Base-by-base conservation (phyloP, 2,797 vertebrate species). In the Helicolenus hilgendorfi region DNA sequence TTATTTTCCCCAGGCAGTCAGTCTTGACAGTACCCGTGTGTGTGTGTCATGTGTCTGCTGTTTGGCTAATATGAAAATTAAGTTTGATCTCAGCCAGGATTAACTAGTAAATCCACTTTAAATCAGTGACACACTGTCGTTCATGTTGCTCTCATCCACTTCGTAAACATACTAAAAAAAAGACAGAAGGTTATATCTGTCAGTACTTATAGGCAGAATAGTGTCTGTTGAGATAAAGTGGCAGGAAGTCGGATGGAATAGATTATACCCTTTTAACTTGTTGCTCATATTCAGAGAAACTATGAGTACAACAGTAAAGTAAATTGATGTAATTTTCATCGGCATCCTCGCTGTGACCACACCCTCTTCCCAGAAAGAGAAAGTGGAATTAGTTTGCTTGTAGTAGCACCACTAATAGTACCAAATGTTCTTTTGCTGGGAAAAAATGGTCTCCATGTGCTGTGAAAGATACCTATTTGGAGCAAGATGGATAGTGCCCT, bases 381-480 rank as follows among this genome's bases (percentile, higher is more conserved):
- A 18, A 8, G 26, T 64, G 13, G 27, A 79, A 67, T 75, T 62
- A 76, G 71, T 73, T 83, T 77, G 49, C 64, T 68, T 55, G 56
- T 64, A 55, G 75, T 65, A 33, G 22, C 65, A 62, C 49, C 74
- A 89, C 62, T 71, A 68, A 81, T 88, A 75, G 73, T n/a, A 79
- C 70, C 53, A 85, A 91, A 77, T 91, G 76, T 90, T 89, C 82
- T 86, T 82, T 84, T 55, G 33, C 22, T 36, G 71, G 29, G 6
- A 49, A 68, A 79, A 84, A 89, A 83, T 76, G 36, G 45, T 71
- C 49, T 78, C 20, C 24, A 7, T 83, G 65, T 71, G 72, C 81
- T 85, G 68, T 91, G 86, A 95, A 93, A 92, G 83, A 92, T 87
- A 78, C 68, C 93, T 92, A 94, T 96, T 95, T 96, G 89, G 88